A percentile compares a stretch with the other conserved stretches of the same genome.
Conservation (phyloP, 2,888 invertebrate genomes). For the Parelbella ahira region DNA sequence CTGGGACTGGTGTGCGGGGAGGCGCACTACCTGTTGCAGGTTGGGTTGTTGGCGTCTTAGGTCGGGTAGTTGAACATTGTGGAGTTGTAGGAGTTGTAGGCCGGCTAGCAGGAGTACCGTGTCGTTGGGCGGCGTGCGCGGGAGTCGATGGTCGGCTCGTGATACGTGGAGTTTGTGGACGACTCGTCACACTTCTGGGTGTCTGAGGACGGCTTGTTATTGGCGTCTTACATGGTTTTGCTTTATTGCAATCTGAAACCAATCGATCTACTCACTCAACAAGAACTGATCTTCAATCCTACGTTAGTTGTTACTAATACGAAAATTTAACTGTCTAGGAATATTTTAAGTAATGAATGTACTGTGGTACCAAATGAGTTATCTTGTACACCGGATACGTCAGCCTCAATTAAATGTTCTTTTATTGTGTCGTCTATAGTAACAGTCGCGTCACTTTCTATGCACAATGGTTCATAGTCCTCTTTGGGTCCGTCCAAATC, state of each 20-base stretch:
- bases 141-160: slow-evolving; percentile 52
- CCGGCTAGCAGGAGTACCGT: slow-evolving; percentile 42
- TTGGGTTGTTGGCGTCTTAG: slow-evolving; percentile 36
- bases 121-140: slow-evolving; percentile 35
- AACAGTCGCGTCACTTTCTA: slow-evolving; percentile 24
- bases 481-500: slow-evolving; percentile 10
- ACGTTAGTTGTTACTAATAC: no score
- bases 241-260: slow-evolving; percentile 13
- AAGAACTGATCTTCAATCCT: slow-evolving; percentile 4
- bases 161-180: slow-evolving; percentile 50
- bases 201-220: slow-evolving; percentile 51
- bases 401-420: background rate
- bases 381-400: slow-evolving; percentile 27
- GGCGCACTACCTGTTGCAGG: no score
- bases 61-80: slow-evolving; percentile 34
- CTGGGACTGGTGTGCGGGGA: slow-evolving; percentile 22
- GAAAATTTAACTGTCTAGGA: no score
- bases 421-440: slow-evolving; percentile 19
- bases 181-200: slow-evolving; percentile 48
- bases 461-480: slow-evolving; percentile 13
- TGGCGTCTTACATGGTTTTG: slow-evolving; percentile 24
- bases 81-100: slow-evolving; percentile 61
- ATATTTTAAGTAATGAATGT: no score
- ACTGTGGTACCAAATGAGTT: slow-evolving; percentile 33
- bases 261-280: background rate